A percentile compares a stretch with the other conserved stretches of the same genome.
Evolutionary conservation across 1,140 invertebrate genomes (phyloP).

Genomic region (Cydia fagiglandana): DNA sequence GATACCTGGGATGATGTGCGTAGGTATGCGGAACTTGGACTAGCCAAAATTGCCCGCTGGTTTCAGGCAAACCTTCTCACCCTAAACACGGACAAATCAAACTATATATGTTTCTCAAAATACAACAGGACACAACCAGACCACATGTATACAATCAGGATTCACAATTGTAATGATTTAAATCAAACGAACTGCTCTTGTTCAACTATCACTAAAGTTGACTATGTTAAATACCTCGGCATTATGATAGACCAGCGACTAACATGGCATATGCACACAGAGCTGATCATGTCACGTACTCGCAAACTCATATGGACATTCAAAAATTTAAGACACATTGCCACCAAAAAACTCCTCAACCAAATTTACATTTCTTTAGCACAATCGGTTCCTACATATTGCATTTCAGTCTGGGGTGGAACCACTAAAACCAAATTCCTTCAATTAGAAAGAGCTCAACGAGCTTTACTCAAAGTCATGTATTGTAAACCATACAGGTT

Average conservation of each 20-base stretch:
- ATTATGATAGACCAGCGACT: not conserved
- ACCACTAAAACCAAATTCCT: constrained; percentile 32
- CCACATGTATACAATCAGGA: not conserved
- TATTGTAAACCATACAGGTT: constrained; percentile 32
- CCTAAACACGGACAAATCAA: too few species aligned
- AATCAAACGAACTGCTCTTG: not conserved
- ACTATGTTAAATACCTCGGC: not conserved
- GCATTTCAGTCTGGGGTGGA: constrained; percentile 30
- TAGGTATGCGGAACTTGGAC: too few species aligned
- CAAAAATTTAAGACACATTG: constrained; percentile 10
- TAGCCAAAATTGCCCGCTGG: too few species aligned
- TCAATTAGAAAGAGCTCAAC: constrained; percentile 24
- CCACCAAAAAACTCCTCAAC: constrained; percentile 15
- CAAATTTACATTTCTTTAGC: constrained; percentile 29
- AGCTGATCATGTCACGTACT: not conserved
- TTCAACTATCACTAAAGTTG: not conserved
- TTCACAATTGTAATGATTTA: not conserved
- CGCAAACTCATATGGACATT: not conserved
- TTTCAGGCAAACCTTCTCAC: too few species aligned
- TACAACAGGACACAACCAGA: not conserved
- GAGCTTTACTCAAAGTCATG: constrained; percentile 24
- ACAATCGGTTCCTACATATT: constrained; percentile 33
- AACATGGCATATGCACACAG: not conserved
- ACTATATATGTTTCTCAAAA: not conserved
- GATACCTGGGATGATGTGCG: too few species aligned